phyloP scores from a whole-genome alignment of 2,888 invertebrate species.

The Anarsia innoxiella region DNA sequence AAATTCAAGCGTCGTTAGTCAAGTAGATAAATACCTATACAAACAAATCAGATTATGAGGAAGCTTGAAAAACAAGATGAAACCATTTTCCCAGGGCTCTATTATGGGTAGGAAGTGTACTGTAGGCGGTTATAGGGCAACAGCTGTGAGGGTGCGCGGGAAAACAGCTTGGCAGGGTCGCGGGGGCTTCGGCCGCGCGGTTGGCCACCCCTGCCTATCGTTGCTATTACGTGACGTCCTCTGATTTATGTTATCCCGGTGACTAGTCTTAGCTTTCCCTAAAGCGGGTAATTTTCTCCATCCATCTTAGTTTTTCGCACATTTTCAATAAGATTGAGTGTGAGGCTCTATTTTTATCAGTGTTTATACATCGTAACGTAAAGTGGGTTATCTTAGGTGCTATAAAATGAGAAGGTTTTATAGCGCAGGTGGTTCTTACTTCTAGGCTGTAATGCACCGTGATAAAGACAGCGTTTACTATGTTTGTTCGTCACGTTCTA shows the following conservation, averaged over 20 bases:
- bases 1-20: too few species aligned
- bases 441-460: too few species aligned
- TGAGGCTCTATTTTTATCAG: too few species aligned
- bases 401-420: too few species aligned
- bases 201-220: constrained; percentile 41
- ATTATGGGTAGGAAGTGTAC: constrained; percentile 39
- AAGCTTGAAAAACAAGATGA: too few species aligned
- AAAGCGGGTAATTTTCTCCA: constrained; percentile 16
- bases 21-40: too few species aligned
- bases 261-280: constrained; percentile 28
- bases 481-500: too few species aligned
- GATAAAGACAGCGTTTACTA: too few species aligned
- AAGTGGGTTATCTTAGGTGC: too few species aligned
- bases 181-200: constrained; percentile 27
- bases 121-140: constrained; percentile 44
- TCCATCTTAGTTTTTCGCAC: constrained; percentile 9
- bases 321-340: constrained; percentile 2
- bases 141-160: constrained; percentile 53
- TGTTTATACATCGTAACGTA: too few species aligned
- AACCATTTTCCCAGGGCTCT: too few species aligned
- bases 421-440: too few species aligned
- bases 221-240: constrained; percentile 53
- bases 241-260: constrained; percentile 56
- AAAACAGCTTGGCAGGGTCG: constrained; percentile 36
- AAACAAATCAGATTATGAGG: constrained; percentile 2